A percentile compares a stretch with the other conserved stretches of the same genome.
Conservation (phyloP, 2,888 invertebrate species). For the Andrena dorsata region DNA sequence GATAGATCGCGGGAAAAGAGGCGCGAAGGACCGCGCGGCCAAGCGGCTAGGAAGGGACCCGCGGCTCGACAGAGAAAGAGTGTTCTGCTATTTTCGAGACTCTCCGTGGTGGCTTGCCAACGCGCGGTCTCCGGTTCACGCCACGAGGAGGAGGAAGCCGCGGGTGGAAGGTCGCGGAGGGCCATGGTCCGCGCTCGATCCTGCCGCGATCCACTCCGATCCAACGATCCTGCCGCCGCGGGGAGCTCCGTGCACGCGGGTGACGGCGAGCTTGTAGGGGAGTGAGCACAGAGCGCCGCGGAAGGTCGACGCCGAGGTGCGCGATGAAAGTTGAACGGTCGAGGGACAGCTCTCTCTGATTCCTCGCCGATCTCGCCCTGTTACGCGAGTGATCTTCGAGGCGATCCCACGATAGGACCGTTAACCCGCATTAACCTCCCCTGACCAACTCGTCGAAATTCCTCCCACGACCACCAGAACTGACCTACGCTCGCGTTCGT, state of each 20-base stretch:
- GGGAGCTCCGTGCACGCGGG: not conserved
- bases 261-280: not conserved
- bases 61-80: constrained; percentile 46
- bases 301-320: not conserved
- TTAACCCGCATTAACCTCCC: constrained; percentile 45
- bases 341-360: not conserved
- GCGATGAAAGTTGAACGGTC: too few species aligned
- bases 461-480: too few species aligned
- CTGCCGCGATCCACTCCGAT: constrained; percentile 4
- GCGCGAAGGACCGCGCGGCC: constrained; percentile 31
- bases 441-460: constrained; percentile 4
- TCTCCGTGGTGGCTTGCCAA: constrained; percentile 70
- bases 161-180: constrained; percentile 41
- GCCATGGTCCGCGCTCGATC: constrained; percentile 26
- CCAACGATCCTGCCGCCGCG: not conserved
- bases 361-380: not conserved
- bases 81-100: constrained; percentile 72
- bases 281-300: not conserved
- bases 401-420: constrained; percentile 26
- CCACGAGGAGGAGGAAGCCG: constrained; percentile 17
- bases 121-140: constrained; percentile 58
- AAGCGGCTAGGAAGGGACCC: constrained; percentile 32
- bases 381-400: constrained; percentile 3
- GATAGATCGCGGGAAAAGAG: constrained; percentile 34
- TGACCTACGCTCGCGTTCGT: too few species aligned